Evolutionary conservation across 1,140 invertebrate genomes (phyloP).

Genomic region (Stegodyphus mimosarum): DNA sequence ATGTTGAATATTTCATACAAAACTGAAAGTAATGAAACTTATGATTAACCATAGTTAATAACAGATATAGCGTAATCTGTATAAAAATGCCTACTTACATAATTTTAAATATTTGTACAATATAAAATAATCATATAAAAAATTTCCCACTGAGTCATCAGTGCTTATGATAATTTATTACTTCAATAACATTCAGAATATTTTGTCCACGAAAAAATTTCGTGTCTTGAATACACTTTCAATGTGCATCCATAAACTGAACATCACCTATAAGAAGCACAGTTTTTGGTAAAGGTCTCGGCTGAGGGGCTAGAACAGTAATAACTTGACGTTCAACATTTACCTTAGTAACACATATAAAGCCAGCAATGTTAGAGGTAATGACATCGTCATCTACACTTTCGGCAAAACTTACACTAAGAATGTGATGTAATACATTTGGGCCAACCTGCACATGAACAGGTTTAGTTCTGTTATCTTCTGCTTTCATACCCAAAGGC

Average conservation of each 20-base stretch:
- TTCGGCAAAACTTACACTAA: constrained; percentile 79
- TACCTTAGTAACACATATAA: constrained; percentile 85
- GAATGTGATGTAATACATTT: constrained; percentile 84
- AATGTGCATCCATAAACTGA: constrained; percentile 64
- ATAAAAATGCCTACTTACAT: no score
- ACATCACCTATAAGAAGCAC: constrained; percentile 63
- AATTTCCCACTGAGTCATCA: not conserved
- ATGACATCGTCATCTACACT: constrained; percentile 81
- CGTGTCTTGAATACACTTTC: not conserved
- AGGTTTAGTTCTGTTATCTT: constrained; percentile 90
- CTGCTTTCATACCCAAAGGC: constrained; percentile 91
- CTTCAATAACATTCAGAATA: not conserved
- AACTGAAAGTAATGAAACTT: no score
- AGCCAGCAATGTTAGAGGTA: constrained; percentile 89
- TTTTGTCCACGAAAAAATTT: not conserved
- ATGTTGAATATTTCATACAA: no score
- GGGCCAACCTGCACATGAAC: constrained; percentile 75
- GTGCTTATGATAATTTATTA: not conserved
- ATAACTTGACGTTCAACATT: constrained; percentile 87
- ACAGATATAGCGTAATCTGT: no score
- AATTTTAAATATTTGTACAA: no score
- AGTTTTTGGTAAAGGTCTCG: constrained; percentile 84
- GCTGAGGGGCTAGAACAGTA: constrained; percentile 91
- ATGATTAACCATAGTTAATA: no score
- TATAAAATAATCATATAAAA: no score